Base-by-base conservation (phyloP, 2,797 vertebrate species). In the Acridotheres tristis region DNA sequence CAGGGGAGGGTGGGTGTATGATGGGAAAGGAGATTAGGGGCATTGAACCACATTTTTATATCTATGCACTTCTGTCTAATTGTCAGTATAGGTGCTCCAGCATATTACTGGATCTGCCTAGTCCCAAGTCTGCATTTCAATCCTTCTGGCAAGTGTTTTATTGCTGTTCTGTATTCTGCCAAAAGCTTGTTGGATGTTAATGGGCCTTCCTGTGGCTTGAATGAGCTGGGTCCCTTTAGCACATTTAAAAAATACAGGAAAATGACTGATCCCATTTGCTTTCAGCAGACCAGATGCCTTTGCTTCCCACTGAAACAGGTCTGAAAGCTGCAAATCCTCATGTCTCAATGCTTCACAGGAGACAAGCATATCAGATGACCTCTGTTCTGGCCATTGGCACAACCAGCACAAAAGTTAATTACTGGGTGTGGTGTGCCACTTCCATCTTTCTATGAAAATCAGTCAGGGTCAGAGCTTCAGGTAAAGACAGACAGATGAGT, bases 321-420 rank as follows among this genome's bases (percentile, higher is more conserved):
- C 74, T 67, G 16, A 88, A 59, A 87, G 62, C 93, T 88, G 72
- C 68, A 94, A 92, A 92, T 77, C 58, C 66, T 90, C 88, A 79
- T 16, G 19, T 63, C 71, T 82, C 84, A 42, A 0, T 86, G 65
- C 57, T 85, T 94, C 89, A 93, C 50, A 55, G 58, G 79, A 91
- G 51, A 67, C 54, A 68, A 93, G 86, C 23, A 4, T 73, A 95
- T 96, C 91, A 93, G 90, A 90, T 96, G 87, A 91, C 91, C 88
- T 95, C 85, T 94, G 65, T 73, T 82, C 73, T 94, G 81, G 96
- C 93, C 94, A 89, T 93, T 97, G 97, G 76, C 71, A 94, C 88
- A 93, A 79, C 81, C 27, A 7, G 95, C 92, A 94, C 53, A 91
- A 80, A 97, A 96, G 76, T 86, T 97, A 96, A 97, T 97, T 96